A percentile compares a stretch with the other conserved stretches of the same genome.
phyloP scores from a whole-genome alignment of 2,888 invertebrate genomes.

The Epistrophe grossulariae region DNA sequence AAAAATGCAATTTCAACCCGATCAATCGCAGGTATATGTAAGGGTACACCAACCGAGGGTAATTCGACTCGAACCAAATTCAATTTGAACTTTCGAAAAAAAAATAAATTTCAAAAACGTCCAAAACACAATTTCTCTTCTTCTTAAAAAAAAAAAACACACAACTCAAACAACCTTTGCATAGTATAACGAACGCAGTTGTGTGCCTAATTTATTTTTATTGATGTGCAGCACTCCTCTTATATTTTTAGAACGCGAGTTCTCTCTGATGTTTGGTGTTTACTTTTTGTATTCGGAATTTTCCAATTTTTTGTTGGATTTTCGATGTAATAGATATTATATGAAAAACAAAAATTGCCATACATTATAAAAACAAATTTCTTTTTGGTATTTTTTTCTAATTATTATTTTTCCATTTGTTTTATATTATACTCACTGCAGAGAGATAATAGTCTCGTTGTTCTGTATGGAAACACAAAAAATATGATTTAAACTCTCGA shows the following conservation, averaged over 20 bases:
- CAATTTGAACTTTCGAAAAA: not conserved
- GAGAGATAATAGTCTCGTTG: too few species aligned
- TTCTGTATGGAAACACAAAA: not conserved
- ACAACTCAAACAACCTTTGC: constrained; percentile 4
- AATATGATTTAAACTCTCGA: constrained; percentile 5
- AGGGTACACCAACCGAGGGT: not conserved
- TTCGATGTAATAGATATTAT: not conserved
- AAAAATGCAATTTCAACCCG: not conserved
- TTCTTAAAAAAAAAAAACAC: not conserved
- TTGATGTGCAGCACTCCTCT: constrained; percentile 64
- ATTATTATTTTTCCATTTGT: not conserved
- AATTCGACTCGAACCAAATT: constrained; percentile 7
- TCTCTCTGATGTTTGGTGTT: constrained; percentile 25
- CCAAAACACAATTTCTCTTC: not conserved
- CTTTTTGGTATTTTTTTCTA: constrained; percentile 1
- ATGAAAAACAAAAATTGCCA: not conserved
- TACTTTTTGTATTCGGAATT: constrained; percentile 4
- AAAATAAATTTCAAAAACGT: constrained; percentile 7
- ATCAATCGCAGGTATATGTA: not conserved
- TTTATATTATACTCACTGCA: too few species aligned
- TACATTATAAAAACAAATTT: not conserved
- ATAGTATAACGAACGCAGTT: constrained; percentile 19
- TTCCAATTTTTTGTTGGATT: constrained; percentile 7
- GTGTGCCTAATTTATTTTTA: constrained; percentile 48
- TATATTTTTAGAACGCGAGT: constrained; percentile 56